phyloP scores from a whole-genome alignment of 1,140 invertebrate genomes.

The Penaeus vannamei region DNA sequence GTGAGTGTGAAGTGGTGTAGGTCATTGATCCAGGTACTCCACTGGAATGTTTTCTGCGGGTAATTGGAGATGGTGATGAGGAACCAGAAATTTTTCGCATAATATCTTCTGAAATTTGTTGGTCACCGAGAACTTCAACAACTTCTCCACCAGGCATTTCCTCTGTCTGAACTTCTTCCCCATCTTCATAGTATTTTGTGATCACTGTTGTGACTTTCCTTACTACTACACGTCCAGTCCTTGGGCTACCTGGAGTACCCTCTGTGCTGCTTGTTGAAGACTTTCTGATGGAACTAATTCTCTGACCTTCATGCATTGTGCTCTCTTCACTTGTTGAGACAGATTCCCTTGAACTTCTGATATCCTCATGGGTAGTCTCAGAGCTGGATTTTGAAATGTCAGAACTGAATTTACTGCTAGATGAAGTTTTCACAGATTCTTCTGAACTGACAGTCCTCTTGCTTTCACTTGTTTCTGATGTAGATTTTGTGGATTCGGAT shows the following conservation, averaged over 20 bases:
- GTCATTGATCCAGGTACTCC: slow-evolving; percentile 39
- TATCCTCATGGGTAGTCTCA: slow-evolving; percentile 47
- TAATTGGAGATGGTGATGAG: slow-evolving; percentile 59
- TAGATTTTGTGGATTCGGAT: background rate
- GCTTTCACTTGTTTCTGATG: background rate
- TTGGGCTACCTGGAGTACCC: slow-evolving; percentile 64
- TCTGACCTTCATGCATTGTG: slow-evolving; percentile 26
- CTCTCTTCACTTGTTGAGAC: slow-evolving; percentile 42
- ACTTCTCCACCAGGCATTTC: slow-evolving; percentile 66
- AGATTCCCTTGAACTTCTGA: slow-evolving; percentile 56
- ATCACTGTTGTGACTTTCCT: slow-evolving; percentile 67
- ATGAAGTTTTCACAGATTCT: slow-evolving; percentile 22
- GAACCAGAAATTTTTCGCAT: slow-evolving; percentile 65
- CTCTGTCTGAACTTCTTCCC: slow-evolving; percentile 67
- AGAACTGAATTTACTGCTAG: slow-evolving; percentile 12
- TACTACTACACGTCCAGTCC: slow-evolving; percentile 67
- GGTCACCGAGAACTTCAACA: slow-evolving; percentile 66
- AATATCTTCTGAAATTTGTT: slow-evolving; percentile 65
- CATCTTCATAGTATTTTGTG: slow-evolving; percentile 68
- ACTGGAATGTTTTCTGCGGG: slow-evolving; percentile 47
- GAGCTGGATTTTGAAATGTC: slow-evolving; percentile 27
- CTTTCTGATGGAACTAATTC: slow-evolving; percentile 54
- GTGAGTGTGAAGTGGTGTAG: slow-evolving; percentile 42
- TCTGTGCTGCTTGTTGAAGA: slow-evolving; percentile 63
- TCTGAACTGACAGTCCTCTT: slow-evolving; percentile 18